Evolutionary conservation across 1,140 invertebrate species (phyloP), one percentile per base, ranked within the genome.

Genomic region (Pogonognathellus flavescens): DNA sequence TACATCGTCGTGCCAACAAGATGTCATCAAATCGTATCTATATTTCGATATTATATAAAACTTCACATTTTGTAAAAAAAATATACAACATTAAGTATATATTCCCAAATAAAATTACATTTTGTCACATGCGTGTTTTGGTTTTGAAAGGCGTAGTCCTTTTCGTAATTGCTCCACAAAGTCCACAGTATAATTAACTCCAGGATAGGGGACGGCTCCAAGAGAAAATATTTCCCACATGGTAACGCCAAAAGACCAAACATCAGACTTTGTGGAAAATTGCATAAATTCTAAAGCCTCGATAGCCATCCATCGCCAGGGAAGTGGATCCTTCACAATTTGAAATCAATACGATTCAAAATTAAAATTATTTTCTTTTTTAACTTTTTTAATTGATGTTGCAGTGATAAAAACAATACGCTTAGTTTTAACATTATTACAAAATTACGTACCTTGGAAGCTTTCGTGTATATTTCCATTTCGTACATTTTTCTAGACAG

Each of bases 151-250:
- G 14, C 85, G 66, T 18, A 72, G 49, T 50, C 85, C 85, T 57
- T 62, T 57, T 31, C 16, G 31, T 9, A 86, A 22, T 10, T 18
- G 5, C 9, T 59, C 25, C 2, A 84, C 0, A 81, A 86, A 86
- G 16, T 86, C 85, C 1, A 5, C 50, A 53, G 16, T 86, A 82
- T 82, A 84, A 0, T 25, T 81, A n/a, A 62, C 83, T 60, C 59
- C 57, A 10, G 55, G 25, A 80, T 53, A 88, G 7, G 87, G 89
- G 7, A 80, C 59, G 49, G 66, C 86, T 0, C 91, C 93, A 82
- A 93, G 88, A 6, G 92, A 93, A 22, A 92, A 91, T 88, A 94
- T 92, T 89, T 94, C 93, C 92, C 93, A 94, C 7, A 94, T 87
- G 7, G 93, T 92, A 14, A 93, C 90, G 49, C 93, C 93, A 90